Conservation (phyloP, 2,888 invertebrate genomes). For the Crematogaster levior region DNA sequence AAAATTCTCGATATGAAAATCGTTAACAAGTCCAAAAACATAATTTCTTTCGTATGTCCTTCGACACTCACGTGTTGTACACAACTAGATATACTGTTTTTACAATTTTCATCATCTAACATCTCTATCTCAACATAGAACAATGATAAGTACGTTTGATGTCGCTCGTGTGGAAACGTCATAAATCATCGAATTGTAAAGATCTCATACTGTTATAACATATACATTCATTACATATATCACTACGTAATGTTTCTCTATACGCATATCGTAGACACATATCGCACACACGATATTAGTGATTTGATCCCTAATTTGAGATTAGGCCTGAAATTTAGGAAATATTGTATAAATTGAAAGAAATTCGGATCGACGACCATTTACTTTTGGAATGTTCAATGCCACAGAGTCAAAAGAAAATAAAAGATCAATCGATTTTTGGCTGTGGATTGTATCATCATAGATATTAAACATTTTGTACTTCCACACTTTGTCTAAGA, state of each 20-base stretch:
- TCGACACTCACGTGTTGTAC: slow-evolving; percentile 49
- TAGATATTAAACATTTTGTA: slow-evolving; percentile 57
- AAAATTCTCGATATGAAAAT: slow-evolving; percentile 62
- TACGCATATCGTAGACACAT: slow-evolving; percentile 28
- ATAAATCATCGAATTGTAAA: slow-evolving; percentile 31
- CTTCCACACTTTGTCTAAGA: slow-evolving; percentile 56
- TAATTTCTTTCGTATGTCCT: slow-evolving; percentile 48
- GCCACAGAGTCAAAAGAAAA: slow-evolving; percentile 51
- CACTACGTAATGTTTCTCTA: slow-evolving; percentile 50
- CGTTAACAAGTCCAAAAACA: slow-evolving; percentile 65
- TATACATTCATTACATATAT: slow-evolving; percentile 52
- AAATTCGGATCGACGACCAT: slow-evolving; percentile 61
- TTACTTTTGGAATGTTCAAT: slow-evolving; percentile 72
- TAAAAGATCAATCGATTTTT: slow-evolving; percentile 5
- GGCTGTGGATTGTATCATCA: not conserved
- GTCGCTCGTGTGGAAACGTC: slow-evolving; percentile 58
- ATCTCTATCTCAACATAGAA: slow-evolving; percentile 66
- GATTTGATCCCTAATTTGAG: slow-evolving; percentile 70
- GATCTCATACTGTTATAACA: slow-evolving; percentile 58
- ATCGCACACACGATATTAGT: slow-evolving; percentile 51
- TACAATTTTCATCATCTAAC: slow-evolving; percentile 66
- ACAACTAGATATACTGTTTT: slow-evolving; percentile 44
- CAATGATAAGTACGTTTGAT: slow-evolving; percentile 64
- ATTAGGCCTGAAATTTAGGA: slow-evolving; percentile 67
- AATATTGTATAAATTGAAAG: slow-evolving; percentile 52